These are phyloP conservation scores for Gymnothorax reevesii DNA, from an alignment of 2,797 vertebrate genomes.

Conservation along the genomic window DNA sequence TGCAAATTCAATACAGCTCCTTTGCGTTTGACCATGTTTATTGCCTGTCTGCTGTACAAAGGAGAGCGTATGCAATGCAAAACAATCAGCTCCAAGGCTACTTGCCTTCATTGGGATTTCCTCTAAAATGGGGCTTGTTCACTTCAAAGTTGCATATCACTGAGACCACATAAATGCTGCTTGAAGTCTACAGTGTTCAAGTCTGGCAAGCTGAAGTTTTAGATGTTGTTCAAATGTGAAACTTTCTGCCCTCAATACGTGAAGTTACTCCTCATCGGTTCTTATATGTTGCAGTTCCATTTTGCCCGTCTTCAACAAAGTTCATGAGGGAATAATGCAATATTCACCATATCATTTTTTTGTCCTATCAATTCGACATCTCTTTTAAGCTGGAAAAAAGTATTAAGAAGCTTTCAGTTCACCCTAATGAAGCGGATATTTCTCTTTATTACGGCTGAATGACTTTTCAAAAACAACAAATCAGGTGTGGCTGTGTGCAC, in stretches of 20 bases:
- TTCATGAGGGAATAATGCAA: neutral
- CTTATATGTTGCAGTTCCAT: neutral
- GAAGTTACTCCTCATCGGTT: neutral
- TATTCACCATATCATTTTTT: neutral
- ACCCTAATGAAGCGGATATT: neutral
- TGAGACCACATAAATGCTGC: neutral
- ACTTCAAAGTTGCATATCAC: neutral
- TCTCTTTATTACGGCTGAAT: neutral
- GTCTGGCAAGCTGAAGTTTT: neutral
- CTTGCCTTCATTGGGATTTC: neutral
- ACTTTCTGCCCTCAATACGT: neutral
- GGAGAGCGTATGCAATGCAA: neutral
- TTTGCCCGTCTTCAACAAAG: neutral
- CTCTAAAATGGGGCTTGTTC: neutral
- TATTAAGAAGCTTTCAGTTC: neutral
- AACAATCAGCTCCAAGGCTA: neutral
- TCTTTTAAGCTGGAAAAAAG: neutral
- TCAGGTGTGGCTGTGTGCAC: slow-evolving; percentile 27
- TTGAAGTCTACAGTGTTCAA: neutral
- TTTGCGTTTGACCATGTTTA: slow-evolving; percentile 6
- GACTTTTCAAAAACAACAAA: neutral
- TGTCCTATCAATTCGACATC: neutral
- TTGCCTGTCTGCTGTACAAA: neutral
- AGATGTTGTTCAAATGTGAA: neutral
- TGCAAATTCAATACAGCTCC: neutral